Conservation (phyloP, 2,888 invertebrate species). For the Drosophila emarginata region DNA sequence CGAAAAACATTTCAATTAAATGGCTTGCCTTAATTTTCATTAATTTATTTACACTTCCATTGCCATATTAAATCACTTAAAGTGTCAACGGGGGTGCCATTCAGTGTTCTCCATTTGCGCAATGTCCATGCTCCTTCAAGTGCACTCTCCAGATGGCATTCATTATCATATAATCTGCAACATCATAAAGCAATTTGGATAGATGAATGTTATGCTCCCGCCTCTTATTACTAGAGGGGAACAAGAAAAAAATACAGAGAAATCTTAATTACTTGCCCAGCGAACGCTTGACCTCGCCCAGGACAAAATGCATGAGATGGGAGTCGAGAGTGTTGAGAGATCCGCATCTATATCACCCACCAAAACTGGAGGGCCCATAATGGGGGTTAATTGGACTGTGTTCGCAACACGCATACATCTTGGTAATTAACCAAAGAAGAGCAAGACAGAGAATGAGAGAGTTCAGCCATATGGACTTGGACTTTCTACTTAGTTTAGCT, state of each 20-base stretch:
- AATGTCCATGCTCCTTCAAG: slow-evolving; percentile 42
- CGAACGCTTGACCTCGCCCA: slow-evolving; percentile 76
- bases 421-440: slow-evolving; percentile 78
- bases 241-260: slow-evolving; percentile 19
- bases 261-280: slow-evolving; percentile 77
- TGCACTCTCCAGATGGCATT: slow-evolving; percentile 76
- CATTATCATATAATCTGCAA: slow-evolving; percentile 80
- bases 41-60: slow-evolving; percentile 48
- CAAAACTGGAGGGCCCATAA: slow-evolving; percentile 58
- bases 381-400: slow-evolving; percentile 80
- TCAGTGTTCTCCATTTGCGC: slow-evolving; percentile 22
- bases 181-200: slow-evolving; percentile 78
- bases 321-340: slow-evolving; percentile 28
- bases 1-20: slow-evolving; percentile 65
- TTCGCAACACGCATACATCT: slow-evolving; percentile 81
- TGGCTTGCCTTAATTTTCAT: slow-evolving; percentile 68
- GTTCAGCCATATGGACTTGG: slow-evolving; percentile 50
- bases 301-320: slow-evolving; percentile 48
- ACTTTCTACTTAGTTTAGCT: slow-evolving; percentile 28
- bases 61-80: slow-evolving; percentile 81
- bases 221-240: slow-evolving; percentile 17
- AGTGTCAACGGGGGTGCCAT: slow-evolving; percentile 74
- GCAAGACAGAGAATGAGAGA: slow-evolving; percentile 35
- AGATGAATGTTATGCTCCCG: slow-evolving; percentile 20
- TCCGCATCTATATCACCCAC: slow-evolving; percentile 48